Conservation (phyloP, 2,888 invertebrate species). For the Clostera curtula region DNA sequence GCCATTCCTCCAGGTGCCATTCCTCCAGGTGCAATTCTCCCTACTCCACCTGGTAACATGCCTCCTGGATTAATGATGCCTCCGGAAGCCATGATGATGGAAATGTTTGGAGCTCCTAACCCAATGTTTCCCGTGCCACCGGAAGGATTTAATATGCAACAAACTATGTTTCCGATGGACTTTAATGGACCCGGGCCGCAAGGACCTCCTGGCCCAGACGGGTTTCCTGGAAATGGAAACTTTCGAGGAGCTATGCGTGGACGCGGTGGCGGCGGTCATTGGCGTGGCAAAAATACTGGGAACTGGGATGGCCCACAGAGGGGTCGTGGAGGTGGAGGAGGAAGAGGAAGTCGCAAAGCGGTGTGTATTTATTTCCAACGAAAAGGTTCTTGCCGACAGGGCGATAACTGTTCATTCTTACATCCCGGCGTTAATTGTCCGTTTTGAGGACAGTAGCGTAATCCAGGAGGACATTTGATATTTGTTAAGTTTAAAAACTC, state of each 20-base stretch:
- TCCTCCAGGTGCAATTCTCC: too few relatives aligned
- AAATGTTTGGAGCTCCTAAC: constrained; percentile 24
- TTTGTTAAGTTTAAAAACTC: constrained; percentile 22
- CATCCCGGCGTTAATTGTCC: constrained; percentile 83
- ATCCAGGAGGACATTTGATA: constrained; percentile 6
- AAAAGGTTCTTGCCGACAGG: constrained; percentile 87
- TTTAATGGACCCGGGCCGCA: constrained; percentile 65
- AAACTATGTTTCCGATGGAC: constrained; percentile 67
- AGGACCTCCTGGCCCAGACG: constrained; percentile 45
- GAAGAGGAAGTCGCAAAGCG: constrained; percentile 71
- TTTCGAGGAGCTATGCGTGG: constrained; percentile 74
- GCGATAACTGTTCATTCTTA: constrained; percentile 87
- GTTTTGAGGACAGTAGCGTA: constrained; percentile 29
- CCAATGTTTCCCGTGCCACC: constrained; percentile 30
- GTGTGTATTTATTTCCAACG: constrained; percentile 87
- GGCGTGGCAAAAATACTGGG: constrained; percentile 64
- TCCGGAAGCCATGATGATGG: too few relatives aligned
- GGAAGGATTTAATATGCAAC: constrained; percentile 62
- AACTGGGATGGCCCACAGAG: constrained; percentile 65
- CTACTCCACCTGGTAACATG: too few relatives aligned
- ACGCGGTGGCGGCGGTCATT: constrained; percentile 64
- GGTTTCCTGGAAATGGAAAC: constrained; percentile 54
- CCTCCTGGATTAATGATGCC: constrained; percentile 46
- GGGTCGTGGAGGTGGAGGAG: constrained; percentile 64
- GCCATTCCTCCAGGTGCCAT: constrained; percentile 43